phyloP scores from a whole-genome alignment of 2,797 vertebrate genomes.

The Sphenopsis melanotis region DNA sequence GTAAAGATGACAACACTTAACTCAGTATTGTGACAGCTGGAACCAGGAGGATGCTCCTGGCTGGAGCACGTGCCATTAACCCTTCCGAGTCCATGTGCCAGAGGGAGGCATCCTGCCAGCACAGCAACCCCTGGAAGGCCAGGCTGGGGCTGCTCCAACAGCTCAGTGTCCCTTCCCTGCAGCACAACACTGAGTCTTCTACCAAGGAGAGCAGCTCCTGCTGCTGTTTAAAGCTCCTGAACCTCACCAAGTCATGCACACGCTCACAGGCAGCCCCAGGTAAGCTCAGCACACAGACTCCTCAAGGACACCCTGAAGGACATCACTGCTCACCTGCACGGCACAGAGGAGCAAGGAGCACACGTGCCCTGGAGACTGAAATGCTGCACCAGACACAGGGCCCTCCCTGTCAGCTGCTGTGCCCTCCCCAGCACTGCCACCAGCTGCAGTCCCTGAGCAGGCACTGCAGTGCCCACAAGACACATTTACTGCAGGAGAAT shows the following conservation, averaged over 20 bases:
- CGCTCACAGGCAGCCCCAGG: background rate
- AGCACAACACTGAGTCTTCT: background rate
- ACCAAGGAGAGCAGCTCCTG: background rate
- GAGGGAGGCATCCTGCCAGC: background rate
- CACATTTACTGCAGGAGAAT: background rate
- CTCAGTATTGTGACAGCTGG: background rate
- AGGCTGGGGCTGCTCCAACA: background rate
- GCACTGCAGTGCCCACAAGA: background rate
- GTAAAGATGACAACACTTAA: background rate
- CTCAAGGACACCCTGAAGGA: background rate
- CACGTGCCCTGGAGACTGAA: background rate
- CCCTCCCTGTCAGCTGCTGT: background rate
- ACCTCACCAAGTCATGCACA: background rate
- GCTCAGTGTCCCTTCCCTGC: background rate
- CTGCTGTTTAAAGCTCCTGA: background rate
- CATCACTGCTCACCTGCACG: background rate
- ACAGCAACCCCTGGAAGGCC: background rate
- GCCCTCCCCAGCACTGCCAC: background rate
- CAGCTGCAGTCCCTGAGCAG: background rate
- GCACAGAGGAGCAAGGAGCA: background rate
- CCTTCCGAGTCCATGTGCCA: accelerated
- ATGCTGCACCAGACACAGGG: background rate
- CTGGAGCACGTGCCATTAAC: background rate
- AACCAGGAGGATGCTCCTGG: background rate
- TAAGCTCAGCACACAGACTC: background rate